Evolutionary conservation across 1,140 invertebrate species (phyloP), one percentile per base, ranked within the genome.

Genomic region (Drosophila albomicans): DNA sequence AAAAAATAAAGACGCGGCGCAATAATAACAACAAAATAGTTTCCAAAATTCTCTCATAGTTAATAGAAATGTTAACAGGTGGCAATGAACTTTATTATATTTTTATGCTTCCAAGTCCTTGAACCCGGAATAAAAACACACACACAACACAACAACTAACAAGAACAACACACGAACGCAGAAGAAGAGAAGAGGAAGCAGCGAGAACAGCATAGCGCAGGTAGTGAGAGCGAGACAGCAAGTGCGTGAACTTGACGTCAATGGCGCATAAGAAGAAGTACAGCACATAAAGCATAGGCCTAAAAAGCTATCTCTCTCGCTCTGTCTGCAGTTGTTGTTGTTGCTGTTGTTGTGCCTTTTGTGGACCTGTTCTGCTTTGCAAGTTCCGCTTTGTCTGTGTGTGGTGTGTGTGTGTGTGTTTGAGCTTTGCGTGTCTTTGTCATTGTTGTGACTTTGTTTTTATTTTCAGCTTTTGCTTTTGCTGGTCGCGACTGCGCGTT

Each of bases 61-160:
- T 89, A 79, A 79, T 81, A 75, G 74, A 79, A 85, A 76, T 85
- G 75, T 85, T 81, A 89, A 79, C 85, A 85, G 75, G 78, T 89
- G 85, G 84, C 85, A 89, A 89, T 85, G 85, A 89, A 89, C 85
- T 89, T 85, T 84, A 79, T 81, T 80, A 80, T 82, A 80, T 82
- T 82, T 87, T 75, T 73, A 78, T 79, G 77, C 70, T 75, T 25
- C 5, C 58, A 89, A 89, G 81, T 89, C 85, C 85, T 89, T 89
- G 85, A 89, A 89, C 85, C 64, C 81, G 68, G 81, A 64, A 79
- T 73, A 84, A 78, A 64, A 74, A 63, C 61, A 68, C 20, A 62
- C 51, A 62, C 51, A 20, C n/a, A 20, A 78, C 20, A 57, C 38
- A 32, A 13, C 11, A 57, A 73, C 28, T 45, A 67, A 67, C 3